Conservation (phyloP, 2,888 invertebrate genomes). For the Lasioglossum malachurum region DNA sequence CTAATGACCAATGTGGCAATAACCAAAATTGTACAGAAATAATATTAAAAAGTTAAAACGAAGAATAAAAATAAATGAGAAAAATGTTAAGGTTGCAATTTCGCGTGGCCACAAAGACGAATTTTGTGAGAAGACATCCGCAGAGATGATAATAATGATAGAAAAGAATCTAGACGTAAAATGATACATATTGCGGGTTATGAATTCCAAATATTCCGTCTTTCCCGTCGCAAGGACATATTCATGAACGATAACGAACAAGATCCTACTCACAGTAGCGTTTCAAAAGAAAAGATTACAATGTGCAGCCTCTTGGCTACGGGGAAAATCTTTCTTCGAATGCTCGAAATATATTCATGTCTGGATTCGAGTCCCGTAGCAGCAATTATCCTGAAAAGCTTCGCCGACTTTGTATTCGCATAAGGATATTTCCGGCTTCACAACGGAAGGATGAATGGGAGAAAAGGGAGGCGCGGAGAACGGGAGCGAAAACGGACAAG, state of each 20-base stretch:
- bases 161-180: not conserved
- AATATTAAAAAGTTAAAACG: not conserved
- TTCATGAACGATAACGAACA: slow-evolving; percentile 65
- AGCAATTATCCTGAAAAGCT: slow-evolving; percentile 76
- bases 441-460: slow-evolving; percentile 30
- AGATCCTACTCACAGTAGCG: slow-evolving; percentile 51
- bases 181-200: not conserved
- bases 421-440: slow-evolving; percentile 65
- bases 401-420: slow-evolving; percentile 74
- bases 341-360: slow-evolving; percentile 69
- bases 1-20: not conserved
- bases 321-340: slow-evolving; percentile 63
- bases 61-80: not conserved
- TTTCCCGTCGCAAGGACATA: slow-evolving; percentile 14
- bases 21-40: not conserved
- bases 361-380: slow-evolving; percentile 71
- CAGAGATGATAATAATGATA: not conserved
- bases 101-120: not conserved
- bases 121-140: not conserved
- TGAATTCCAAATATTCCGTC: slow-evolving; percentile 26
- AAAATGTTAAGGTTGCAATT: too few species aligned
- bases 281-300: slow-evolving; percentile 67
- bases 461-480: slow-evolving; percentile 22
- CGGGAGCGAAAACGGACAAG: not conserved
- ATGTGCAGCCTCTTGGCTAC: slow-evolving; percentile 55